phyloP scores from a whole-genome alignment of 2,888 invertebrate genomes.

The Macaria liturata region DNA sequence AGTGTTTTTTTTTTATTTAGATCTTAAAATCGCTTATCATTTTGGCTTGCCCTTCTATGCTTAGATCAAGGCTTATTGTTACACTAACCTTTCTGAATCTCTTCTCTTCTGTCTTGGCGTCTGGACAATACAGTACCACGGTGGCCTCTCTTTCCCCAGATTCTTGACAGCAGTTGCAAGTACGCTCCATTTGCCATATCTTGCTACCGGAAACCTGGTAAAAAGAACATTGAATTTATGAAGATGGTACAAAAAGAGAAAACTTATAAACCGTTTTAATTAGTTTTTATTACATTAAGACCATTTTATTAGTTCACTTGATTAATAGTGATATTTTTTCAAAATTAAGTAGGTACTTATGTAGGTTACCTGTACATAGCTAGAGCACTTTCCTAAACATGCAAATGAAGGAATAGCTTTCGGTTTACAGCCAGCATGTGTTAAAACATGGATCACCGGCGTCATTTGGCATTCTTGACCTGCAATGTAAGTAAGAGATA shows the following conservation, averaged over 20 bases:
- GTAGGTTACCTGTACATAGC: slow-evolving; percentile 91
- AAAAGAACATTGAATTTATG: slow-evolving; percentile 6
- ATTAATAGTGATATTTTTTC: too few species aligned
- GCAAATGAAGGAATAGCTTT: slow-evolving; percentile 97
- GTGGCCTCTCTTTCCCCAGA: slow-evolving; percentile 95
- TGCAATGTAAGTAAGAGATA: slow-evolving; percentile 36
- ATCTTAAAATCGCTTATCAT: too few species aligned
- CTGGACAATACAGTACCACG: slow-evolving; percentile 94
- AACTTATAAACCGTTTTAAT: too few species aligned
- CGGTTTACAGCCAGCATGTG: slow-evolving; percentile 95
- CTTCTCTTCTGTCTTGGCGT: slow-evolving; percentile 92
- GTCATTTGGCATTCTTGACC: slow-evolving; percentile 94
- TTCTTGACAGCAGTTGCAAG: slow-evolving; percentile 98
- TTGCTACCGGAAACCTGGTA: slow-evolving; percentile 95
- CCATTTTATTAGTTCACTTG: too few species aligned
- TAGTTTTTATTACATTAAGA: too few species aligned
- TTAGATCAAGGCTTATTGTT: too few species aligned
- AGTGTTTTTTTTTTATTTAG: too few species aligned
- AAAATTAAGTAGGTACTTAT: neutral
- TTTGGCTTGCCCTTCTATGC: too few species aligned
- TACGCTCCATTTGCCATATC: slow-evolving; percentile 98
- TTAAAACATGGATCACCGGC: slow-evolving; percentile 95
- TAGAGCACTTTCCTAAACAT: slow-evolving; percentile 94
- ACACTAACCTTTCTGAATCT: slow-evolving; percentile 90
- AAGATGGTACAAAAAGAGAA: too few species aligned